These are phyloP conservation scores for Zhengitettix transpicula DNA, from an alignment of 2,888 invertebrate genomes.

Conservation along the genomic window DNA sequence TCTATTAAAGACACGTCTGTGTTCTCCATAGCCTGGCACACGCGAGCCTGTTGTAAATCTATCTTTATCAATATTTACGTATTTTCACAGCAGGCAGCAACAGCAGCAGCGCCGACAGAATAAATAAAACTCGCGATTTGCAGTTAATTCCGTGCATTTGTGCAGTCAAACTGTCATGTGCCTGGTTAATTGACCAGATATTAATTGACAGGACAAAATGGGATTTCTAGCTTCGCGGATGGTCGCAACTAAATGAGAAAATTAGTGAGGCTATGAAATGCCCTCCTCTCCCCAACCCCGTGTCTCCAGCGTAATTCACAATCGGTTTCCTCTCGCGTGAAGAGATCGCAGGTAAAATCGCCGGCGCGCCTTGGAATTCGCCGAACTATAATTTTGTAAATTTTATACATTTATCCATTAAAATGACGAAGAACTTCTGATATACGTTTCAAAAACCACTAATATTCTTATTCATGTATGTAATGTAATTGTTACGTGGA, in stretches of 20 bases:
- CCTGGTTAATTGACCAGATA: background rate
- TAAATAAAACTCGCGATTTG: background rate
- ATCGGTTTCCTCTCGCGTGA: too few relatives aligned
- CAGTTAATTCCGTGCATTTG: background rate
- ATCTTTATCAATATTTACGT: background rate
- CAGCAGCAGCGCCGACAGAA: background rate
- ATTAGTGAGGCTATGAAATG: background rate
- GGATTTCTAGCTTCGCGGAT: background rate
- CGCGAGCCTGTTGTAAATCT: background rate
- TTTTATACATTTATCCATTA: too few relatives aligned
- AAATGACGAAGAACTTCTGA: too few relatives aligned
- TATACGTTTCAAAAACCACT: too few relatives aligned
- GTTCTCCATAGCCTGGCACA: too few relatives aligned
- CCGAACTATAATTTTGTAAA: too few relatives aligned
- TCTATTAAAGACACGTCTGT: too few relatives aligned
- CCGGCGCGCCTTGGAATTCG: too few relatives aligned
- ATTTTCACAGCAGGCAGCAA: background rate
- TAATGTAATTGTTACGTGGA: too few relatives aligned
- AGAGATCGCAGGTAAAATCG: too few relatives aligned
- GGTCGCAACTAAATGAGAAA: background rate
- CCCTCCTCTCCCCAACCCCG: background rate
- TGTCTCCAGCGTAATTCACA: background rate
- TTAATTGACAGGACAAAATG: background rate
- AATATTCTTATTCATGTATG: too few relatives aligned
- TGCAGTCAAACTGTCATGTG: background rate